phyloP scores from a whole-genome alignment of 2,888 invertebrate genomes.

The Alloplasta piceator region DNA sequence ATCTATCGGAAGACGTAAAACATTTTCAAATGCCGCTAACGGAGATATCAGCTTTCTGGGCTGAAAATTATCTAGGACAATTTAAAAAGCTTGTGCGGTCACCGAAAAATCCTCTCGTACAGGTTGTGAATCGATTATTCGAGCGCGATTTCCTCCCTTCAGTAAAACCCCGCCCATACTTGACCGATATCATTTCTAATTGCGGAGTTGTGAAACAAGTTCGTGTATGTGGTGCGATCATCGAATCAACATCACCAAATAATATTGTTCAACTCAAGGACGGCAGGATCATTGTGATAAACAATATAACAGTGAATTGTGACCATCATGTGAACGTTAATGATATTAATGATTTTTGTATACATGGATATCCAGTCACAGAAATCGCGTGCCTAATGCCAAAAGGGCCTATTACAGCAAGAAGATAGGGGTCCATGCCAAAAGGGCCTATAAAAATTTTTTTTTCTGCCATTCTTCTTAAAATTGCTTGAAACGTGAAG shows the following conservation, averaged over 20 bases:
- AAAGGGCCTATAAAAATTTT: too few relatives aligned
- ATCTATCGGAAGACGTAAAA: constrained; percentile 12
- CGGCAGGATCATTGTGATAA: not conserved
- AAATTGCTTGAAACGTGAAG: too few relatives aligned
- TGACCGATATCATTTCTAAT: too few relatives aligned
- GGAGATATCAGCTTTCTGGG: constrained; percentile 22
- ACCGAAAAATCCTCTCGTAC: constrained; percentile 10
- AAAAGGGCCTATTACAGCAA: too few relatives aligned
- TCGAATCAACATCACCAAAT: constrained; percentile 1
- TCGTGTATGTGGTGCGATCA: not conserved
- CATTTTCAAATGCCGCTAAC: not conserved
- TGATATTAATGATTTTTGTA: too few relatives aligned
- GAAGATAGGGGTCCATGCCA: too few relatives aligned
- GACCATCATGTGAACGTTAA: too few relatives aligned
- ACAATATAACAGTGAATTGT: not conserved
- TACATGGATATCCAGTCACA: too few relatives aligned
- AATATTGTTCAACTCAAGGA: constrained; percentile 24
- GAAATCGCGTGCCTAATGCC: too few relatives aligned
- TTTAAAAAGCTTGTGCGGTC: constrained; percentile 9
- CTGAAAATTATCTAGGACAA: constrained; percentile 9
- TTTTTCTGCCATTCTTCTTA: too few relatives aligned
- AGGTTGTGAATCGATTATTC: constrained; percentile 4
- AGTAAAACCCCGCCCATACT: not conserved
- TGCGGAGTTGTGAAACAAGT: not conserved
- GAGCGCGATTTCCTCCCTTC: not conserved